Percentiles rank a stretch among this genome's conserved stretches.
These are phyloP conservation scores for Dicyrtomina minuta DNA, from an alignment of 2,888 invertebrate species.

Conservation along the genomic window DNA sequence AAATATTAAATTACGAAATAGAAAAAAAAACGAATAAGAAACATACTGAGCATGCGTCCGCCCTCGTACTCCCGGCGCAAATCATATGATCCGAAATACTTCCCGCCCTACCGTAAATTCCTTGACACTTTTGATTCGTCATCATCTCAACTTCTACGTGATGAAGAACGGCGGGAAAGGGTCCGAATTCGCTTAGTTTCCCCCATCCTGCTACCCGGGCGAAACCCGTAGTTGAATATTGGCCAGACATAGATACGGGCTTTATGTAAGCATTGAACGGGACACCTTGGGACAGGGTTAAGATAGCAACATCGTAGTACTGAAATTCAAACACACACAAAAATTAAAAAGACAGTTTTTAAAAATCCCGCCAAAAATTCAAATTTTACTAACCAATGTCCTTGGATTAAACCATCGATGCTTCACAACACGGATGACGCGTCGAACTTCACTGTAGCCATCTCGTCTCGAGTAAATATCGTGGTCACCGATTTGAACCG, in stretches of 20 bases:
- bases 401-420: slow-evolving; percentile 81
- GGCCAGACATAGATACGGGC: neutral
- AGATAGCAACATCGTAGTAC: slow-evolving; percentile 17
- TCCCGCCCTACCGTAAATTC: slow-evolving; percentile 81
- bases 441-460: slow-evolving; percentile 73
- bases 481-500: slow-evolving; percentile 78
- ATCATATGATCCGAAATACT: too few relatives aligned
- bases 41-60: too few relatives aligned
- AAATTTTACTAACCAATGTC: slow-evolving; percentile 66
- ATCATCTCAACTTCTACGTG: slow-evolving; percentile 82
- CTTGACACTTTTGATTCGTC: slow-evolving; percentile 73
- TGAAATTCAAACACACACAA: too few relatives aligned
- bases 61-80: too few relatives aligned
- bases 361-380: too few relatives aligned
- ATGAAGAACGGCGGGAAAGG: slow-evolving; percentile 76
- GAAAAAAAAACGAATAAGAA: too few relatives aligned
- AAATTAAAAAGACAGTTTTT: too few relatives aligned
- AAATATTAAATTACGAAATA: too few relatives aligned
- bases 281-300: neutral
- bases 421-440: slow-evolving; percentile 78
- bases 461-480: slow-evolving; percentile 76
- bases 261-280: slow-evolving; percentile 1
- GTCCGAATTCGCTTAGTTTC: slow-evolving; percentile 76
- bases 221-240: neutral
- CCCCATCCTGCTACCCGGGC: slow-evolving; percentile 77